Percentiles rank a stretch among this genome's conserved stretches.
Evolutionary conservation across 2,113 vertebrate genomes (phyloP).

Genomic region (Solea senegalensis): DNA sequence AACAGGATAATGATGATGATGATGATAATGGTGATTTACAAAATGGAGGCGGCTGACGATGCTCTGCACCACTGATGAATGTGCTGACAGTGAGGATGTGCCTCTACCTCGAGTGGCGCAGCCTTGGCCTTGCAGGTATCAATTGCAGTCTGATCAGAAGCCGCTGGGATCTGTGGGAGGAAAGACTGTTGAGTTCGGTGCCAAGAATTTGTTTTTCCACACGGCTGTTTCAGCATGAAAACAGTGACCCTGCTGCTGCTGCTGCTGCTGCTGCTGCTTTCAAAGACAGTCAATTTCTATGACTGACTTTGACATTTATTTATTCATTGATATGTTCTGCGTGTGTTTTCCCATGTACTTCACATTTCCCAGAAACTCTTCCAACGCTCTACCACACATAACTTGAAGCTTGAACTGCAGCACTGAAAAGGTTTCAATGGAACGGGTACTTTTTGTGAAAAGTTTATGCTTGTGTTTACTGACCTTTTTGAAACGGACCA

Average conservation of each 20-base stretch:
- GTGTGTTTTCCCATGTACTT: too few relatives aligned
- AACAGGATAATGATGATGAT: not conserved
- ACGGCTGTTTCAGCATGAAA: conserved; percentile 17
- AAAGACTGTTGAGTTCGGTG: conserved; percentile 45
- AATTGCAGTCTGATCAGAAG: conserved; percentile 78
- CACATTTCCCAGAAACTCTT: conserved; percentile 5
- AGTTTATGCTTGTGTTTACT: too few relatives aligned
- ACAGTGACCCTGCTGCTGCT: conserved; percentile 12
- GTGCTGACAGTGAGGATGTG: conserved; percentile 26
- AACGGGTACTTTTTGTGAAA: too few relatives aligned
- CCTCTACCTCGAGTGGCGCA: conserved; percentile 71
- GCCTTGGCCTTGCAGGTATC: conserved; percentile 75
- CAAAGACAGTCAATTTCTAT: not conserved
- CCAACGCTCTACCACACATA: not conserved
- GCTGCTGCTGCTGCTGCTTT: not conserved
- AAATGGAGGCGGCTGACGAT: not conserved
- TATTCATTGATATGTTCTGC: too few relatives aligned
- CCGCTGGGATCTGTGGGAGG: conserved; percentile 77
- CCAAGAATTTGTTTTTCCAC: conserved; percentile 23
- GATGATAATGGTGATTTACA: conserved; percentile 2
- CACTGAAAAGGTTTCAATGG: too few relatives aligned
- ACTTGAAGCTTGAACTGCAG: too few relatives aligned
- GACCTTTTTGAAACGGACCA: too few relatives aligned
- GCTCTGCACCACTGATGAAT: conserved; percentile 2
- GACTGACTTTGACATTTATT: too few relatives aligned